A percentile compares a stretch with the other conserved stretches of the same genome.
Conservation (phyloP, 2,797 vertebrate species). For the Triplophysa yarkandensis region DNA sequence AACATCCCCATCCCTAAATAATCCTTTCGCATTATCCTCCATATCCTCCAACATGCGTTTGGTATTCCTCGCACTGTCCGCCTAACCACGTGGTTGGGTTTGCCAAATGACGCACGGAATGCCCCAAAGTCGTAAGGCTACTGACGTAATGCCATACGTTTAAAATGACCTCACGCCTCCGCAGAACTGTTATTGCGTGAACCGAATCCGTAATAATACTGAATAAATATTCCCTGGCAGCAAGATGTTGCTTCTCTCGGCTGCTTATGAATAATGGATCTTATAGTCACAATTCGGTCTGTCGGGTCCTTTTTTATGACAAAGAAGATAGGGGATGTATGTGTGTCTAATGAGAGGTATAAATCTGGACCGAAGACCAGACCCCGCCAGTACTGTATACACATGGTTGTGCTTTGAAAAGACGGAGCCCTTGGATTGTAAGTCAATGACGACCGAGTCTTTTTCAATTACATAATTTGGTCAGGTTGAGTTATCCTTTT, state of each 20-base stretch:
- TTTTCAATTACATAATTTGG: slow-evolving; percentile 40
- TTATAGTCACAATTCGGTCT: slow-evolving; percentile 36
- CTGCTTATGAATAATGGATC: slow-evolving; percentile 48
- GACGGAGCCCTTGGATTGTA: slow-evolving; percentile 20
- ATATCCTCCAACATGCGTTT: not conserved
- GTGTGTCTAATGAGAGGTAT: slow-evolving; percentile 1
- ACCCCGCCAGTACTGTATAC: not conserved
- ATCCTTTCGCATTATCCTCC: not conserved
- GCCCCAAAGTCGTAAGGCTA: slow-evolving; percentile 11
- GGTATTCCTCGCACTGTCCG: not conserved
- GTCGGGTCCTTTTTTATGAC: slow-evolving; percentile 20
- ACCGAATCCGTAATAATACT: slow-evolving; percentile 27
- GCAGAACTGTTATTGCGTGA: slow-evolving; percentile 15
- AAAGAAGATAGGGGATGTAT: not conserved
- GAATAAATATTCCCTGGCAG: slow-evolving; percentile 39
- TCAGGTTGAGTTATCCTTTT: slow-evolving; percentile 40
- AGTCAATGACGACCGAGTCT: slow-evolving; percentile 24
- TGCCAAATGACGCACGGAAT: not conserved
- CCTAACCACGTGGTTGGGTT: not conserved
- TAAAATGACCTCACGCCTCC: slow-evolving; percentile 29
- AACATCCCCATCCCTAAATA: not conserved
- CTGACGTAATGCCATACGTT: slow-evolving; percentile 19
- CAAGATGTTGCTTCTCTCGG: slow-evolving; percentile 5
- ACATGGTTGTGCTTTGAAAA: not conserved
- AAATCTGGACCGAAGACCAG: slow-evolving; percentile 1